Evolutionary conservation across 2,797 vertebrate species (phyloP).

Genomic region (Intellagama lesueurii): DNA sequence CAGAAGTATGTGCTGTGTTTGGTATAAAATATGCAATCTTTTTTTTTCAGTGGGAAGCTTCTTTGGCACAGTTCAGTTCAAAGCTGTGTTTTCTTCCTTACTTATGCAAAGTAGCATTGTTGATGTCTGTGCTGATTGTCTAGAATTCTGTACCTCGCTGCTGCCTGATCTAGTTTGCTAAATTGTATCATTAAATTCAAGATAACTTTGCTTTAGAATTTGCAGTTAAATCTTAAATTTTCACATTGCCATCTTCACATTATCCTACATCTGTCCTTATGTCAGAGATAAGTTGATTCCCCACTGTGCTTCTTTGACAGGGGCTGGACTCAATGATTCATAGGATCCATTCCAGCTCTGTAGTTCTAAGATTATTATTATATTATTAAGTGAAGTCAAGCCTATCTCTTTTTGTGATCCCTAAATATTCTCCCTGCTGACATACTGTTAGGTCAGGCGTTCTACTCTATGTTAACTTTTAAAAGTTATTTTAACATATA

Average conservation of each 20-base stretch:
- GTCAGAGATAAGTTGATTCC: too few relatives aligned
- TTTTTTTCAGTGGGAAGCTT: conserved; percentile 13
- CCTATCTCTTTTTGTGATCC: not conserved
- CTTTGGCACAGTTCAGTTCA: conserved; percentile 7
- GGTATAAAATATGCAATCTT: conserved; percentile 19
- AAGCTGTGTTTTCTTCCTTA: conserved; percentile 4
- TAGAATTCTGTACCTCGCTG: not conserved
- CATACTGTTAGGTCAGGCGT: not conserved
- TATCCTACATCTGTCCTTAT: not conserved
- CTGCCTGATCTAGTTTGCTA: not conserved
- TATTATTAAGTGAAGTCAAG: not conserved
- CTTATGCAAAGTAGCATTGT: not conserved
- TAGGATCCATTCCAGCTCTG: too few relatives aligned
- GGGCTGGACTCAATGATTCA: too few relatives aligned
- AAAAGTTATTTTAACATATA: too few relatives aligned
- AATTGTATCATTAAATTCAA: not conserved
- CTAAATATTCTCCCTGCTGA: too few relatives aligned
- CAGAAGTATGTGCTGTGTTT: conserved; percentile 80
- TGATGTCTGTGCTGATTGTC: not conserved
- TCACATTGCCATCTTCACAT: not conserved
- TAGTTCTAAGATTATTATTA: too few relatives aligned
- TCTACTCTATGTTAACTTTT: too few relatives aligned
- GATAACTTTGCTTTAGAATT: not conserved
- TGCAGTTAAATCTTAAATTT: not conserved
- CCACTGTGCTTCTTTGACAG: too few relatives aligned